Percentiles rank a stretch among this genome's conserved stretches.
Evolutionary conservation across 1,140 invertebrate species (phyloP).

Genomic region (Dendroctonus valens): DNA sequence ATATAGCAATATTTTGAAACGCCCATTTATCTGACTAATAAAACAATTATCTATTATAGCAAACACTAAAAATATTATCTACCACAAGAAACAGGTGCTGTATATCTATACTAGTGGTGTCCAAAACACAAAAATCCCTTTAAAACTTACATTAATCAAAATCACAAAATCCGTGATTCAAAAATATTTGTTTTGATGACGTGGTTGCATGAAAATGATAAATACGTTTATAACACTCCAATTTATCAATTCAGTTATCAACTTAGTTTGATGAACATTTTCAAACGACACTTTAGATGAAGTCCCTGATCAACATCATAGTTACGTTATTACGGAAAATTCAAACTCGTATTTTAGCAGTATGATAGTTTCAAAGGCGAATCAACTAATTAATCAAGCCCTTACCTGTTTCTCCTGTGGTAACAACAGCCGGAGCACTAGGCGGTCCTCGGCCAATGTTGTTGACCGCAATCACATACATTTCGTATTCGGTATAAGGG

Average conservation of each 20-base stretch:
- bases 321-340: too few species aligned
- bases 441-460: conserved; percentile 86
- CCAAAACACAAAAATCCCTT: conserved; percentile 38
- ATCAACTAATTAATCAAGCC: not conserved
- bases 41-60: conserved; percentile 1
- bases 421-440: conserved; percentile 81
- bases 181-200: not conserved
- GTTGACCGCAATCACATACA: conserved; percentile 93
- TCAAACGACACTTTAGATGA: too few species aligned
- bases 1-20: not conserved
- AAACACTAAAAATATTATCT: conserved; percentile 11
- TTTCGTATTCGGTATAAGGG: conserved; percentile 95
- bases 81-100: conserved; percentile 37
- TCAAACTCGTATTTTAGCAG: too few species aligned
- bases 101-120: conserved; percentile 39
- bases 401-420: conserved; percentile 95
- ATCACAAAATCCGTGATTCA: conserved; percentile 37
- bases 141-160: conserved; percentile 46
- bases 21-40: not conserved
- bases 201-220: conserved; percentile 34
- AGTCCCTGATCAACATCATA: too few species aligned
- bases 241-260: too few species aligned
- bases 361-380: not conserved
- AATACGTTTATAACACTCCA: conserved; percentile 9
- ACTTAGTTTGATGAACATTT: too few species aligned